Evolutionary conservation across 2,113 vertebrate species (phyloP).

Genomic region (Dunckerocampus dactyliophorus): DNA sequence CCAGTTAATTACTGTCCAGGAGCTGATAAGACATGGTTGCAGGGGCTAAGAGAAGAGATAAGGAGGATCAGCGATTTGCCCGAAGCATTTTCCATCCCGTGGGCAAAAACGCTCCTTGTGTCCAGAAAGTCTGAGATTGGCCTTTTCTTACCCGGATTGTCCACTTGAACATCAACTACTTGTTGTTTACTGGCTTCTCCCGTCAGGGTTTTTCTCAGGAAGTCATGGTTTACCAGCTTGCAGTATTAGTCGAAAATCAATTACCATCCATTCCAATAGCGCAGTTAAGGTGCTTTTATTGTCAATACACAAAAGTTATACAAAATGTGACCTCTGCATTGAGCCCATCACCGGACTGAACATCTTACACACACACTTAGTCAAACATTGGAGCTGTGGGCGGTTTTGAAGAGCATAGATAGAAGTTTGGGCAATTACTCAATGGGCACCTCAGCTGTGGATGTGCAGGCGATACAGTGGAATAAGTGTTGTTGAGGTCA

Average conservation of each 20-base stretch:
- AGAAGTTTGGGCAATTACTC: neutral
- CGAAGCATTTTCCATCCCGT: conserved; percentile 38
- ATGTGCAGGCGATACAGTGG: neutral
- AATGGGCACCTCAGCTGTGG: neutral
- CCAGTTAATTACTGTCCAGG: conserved; percentile 69
- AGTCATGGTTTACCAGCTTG: no score
- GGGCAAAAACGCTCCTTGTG: conserved; percentile 40
- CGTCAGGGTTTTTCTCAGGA: no score
- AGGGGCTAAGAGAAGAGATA: conserved; percentile 61
- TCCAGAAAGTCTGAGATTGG: conserved; percentile 33
- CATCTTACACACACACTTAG: neutral
- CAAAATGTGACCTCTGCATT: neutral
- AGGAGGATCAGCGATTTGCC: conserved; percentile 58
- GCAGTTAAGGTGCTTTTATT: neutral
- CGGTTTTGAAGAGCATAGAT: neutral
- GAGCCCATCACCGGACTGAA: neutral
- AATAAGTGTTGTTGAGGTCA: neutral
- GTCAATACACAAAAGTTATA: neutral
- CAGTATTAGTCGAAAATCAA: neutral
- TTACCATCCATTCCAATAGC: neutral
- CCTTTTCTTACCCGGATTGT: neutral
- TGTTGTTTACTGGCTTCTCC: no score
- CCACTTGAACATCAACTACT: neutral
- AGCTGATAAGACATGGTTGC: conserved; percentile 61
- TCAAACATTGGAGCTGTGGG: neutral